Evolutionary conservation across 2,113 vertebrate species (phyloP), one percentile per base, ranked within the genome.

Genomic region (Spizaetus ornatus): DNA sequence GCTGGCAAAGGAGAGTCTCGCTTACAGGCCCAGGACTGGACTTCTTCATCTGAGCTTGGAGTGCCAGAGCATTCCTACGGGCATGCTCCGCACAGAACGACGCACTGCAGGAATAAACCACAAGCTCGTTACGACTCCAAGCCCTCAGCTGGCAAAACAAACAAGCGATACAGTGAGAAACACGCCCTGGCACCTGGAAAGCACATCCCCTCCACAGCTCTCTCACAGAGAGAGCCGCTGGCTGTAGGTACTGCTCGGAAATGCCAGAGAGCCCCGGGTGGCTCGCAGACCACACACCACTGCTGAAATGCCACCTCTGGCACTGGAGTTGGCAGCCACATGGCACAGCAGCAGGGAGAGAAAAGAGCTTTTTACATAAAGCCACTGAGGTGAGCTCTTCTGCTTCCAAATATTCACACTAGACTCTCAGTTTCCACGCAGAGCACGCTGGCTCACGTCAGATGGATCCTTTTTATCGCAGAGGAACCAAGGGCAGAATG

Each of bases 31-130:
- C 98, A 0, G 99, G 97, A 21, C 94, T 98, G 7, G 97, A 96
- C 93, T 99, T 99, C 84, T 99, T 99, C 97, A 99, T 98, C 96
- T 99, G 99, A 23, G 99, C 99, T 52, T 99, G 98, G 7, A 99
- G 98, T 0, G 99, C 99, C 97, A 99, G 95, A 10, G 98, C 97
- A 48, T 99, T 99, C 95, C 99, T 98, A 4, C 99, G 99, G 76
- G 99, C 98, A 13, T 99, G 99, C 34, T 99, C 99, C 1, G 98
- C 98, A 36, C 99, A 99, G 96, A 99, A 99, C 0, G 99, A 98
- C 14, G 98, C 97, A 17, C 99, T 99, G 66, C 9, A 10, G 59
- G 96, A 31, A 86, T 1, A 53, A 55, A 90, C 2, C n/a, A 40
- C 1, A 2, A 56, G 10, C 13, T 59, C 0, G 1, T 74, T 2